Percentiles rank a stretch among this genome's conserved stretches.
phyloP scores from a whole-genome alignment of 2,797 vertebrate species.

The Sebastes diploproa region DNA sequence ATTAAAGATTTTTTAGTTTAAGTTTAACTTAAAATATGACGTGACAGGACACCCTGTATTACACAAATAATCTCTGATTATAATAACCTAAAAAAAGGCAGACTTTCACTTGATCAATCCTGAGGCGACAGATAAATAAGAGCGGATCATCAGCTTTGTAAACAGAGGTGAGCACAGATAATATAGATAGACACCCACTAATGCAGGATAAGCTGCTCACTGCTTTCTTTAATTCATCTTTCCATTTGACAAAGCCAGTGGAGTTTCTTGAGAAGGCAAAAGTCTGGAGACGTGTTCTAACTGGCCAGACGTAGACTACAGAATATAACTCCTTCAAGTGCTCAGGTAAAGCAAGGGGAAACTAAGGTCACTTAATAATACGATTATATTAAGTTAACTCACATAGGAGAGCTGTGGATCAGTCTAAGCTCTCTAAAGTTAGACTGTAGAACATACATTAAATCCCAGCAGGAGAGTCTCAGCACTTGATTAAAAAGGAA shows the following conservation, averaged over 20 bases:
- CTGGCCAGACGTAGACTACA: background rate
- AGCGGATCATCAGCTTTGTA: background rate
- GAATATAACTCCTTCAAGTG: background rate
- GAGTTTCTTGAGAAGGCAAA: constrained; percentile 27
- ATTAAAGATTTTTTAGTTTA: background rate
- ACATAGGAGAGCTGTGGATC: background rate
- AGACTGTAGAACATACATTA: background rate
- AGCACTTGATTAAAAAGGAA: background rate
- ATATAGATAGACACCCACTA: background rate
- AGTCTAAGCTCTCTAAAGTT: background rate
- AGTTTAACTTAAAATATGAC: background rate
- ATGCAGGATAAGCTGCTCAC: background rate
- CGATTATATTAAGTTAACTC: background rate
- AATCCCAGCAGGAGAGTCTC: background rate
- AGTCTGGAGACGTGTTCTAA: constrained; percentile 18
- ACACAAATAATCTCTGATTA: background rate
- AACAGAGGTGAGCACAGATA: background rate
- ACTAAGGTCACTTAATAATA: background rate
- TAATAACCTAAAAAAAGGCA: background rate
- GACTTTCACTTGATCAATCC: background rate
- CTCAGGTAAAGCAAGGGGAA: background rate
- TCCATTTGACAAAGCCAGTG: background rate
- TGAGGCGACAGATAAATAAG: background rate
- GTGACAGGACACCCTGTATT: background rate
- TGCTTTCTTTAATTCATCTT: constrained; percentile 27